Evolutionary conservation across 2,113 vertebrate species (phyloP), one percentile per base, ranked within the genome.

Genomic region (Cheilinus undulatus): DNA sequence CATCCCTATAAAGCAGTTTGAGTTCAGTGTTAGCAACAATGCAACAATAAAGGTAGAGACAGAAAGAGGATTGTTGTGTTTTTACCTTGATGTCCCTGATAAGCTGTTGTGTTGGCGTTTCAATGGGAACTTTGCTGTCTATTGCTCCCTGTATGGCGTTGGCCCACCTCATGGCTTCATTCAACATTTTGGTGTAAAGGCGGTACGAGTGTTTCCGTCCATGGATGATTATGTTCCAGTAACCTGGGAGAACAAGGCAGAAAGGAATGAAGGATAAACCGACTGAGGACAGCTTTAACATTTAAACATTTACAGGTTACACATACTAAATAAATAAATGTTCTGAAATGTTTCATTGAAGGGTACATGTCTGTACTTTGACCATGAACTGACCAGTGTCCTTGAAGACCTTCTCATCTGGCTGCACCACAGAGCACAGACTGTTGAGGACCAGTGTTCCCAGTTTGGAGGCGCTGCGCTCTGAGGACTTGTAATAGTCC

Each of bases 41-140:
- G 22, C 11, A 5, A 50, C 22, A 65, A 28, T 7, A 42, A 57
- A 30, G 2, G 5, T 5, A 38, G 10, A 40, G 38, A 38, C 11
- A 50, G 8, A 5, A 5, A 23, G 6, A 14, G 7, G 36, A 11
- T 22, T 4, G 5, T 24, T 59, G 87, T 87, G 45, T 94, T n/a
- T n/a, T n/a, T n/a, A 97, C 96, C 95, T 95, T 96, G 84, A 98
- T 97, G 90, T 98, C 96, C 73, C 94, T 94, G 81, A 98, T 98
- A 71, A 98, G 96, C 4, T 97, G 96, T 80, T 98, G 96, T 0
- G 96, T 98, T 9, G 96, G 96, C 0, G 96, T 98, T 93, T 98
- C 96, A 12, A 97, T 97, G 81, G 96, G 96, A 28, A 94, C 93
- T 75, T 98, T 98, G 92, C 88, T 96, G 90, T 98, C 96, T 54